Base-by-base conservation (phyloP, 2,888 invertebrate species). In the Microctonus brassicae region DNA sequence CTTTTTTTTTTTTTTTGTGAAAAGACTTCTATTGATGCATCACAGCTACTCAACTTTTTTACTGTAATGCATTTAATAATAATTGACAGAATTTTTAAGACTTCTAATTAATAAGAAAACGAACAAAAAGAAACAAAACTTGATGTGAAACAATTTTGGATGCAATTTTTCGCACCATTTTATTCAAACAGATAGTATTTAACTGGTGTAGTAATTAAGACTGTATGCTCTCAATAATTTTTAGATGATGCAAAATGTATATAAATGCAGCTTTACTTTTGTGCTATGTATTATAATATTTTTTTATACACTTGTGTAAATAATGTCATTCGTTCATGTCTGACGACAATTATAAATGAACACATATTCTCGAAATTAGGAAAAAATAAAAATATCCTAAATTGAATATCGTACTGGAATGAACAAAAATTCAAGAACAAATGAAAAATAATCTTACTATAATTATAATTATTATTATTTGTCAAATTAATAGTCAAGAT, bases 201-300 rank as follows among this genome's bases (percentile, higher is more conserved):
- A n/a, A 55, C 73, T 72, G 63, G 70, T 53, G 36, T 77, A 75
- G 75, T 67, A 70, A 55, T 69, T 77, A 76, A 52, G 70, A 74
- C 66, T 66, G 70, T 76, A 76, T 64, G 47, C 47, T 47, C 47
- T 47, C 80, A 77, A 65, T 74, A 73, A 78, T 79, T 73, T 72
- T 75, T 80, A 79, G 79, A 24, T 75, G 75, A 52, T 42, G 26
- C 29, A 29, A 58, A 76, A 74, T 83, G 81, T 83, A 82, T 78
- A 83, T 83, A 83, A 75, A 76, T 79, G 75, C 75, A 79, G 77
- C 70, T 77, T 80, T 80, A 79, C 73, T 81, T 82, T 81, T 75
- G 17, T 17, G 73, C 75, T 74, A 76, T 83, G 81, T 83, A 83
- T 77, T 77, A 81, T 82, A 83, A 79, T 81, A 81, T 82, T 83